These are phyloP conservation scores for Metalampra italica DNA, from an alignment of 2,888 invertebrate genomes.

Conservation along the genomic window DNA sequence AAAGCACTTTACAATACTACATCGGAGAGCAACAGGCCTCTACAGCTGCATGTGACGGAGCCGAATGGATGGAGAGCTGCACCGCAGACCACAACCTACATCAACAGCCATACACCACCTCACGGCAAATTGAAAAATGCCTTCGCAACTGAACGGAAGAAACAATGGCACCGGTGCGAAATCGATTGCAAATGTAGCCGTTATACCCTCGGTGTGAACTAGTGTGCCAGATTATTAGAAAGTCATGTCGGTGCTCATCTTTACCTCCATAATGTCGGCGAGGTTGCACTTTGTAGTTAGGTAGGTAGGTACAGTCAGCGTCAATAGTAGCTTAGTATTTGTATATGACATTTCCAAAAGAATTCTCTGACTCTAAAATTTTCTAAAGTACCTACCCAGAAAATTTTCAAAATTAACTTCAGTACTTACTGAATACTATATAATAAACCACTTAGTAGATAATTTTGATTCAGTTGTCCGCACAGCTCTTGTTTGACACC, in stretches of 20 bases:
- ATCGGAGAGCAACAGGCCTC: neutral
- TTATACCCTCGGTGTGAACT: constrained; percentile 32
- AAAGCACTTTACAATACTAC: constrained; percentile 11
- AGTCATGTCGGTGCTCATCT: constrained; percentile 23
- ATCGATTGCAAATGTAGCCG: constrained; percentile 58
- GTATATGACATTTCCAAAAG: too few relatives aligned
- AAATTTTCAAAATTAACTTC: too few relatives aligned
- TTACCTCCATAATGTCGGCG: neutral
- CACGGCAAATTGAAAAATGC: constrained; percentile 48
- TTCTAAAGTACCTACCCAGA: too few relatives aligned
- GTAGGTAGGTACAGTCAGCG: too few relatives aligned
- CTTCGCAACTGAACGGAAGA: constrained; percentile 47
- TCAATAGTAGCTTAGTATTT: too few relatives aligned
- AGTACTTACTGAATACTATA: too few relatives aligned
- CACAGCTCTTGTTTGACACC: too few relatives aligned
- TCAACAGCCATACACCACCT: constrained; percentile 37
- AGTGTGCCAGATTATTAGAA: constrained; percentile 31
- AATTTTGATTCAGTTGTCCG: too few relatives aligned
- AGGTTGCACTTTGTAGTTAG: neutral
- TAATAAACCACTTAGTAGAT: too few relatives aligned
- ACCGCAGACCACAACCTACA: constrained; percentile 58
- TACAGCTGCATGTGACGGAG: neutral
- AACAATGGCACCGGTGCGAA: constrained; percentile 58
- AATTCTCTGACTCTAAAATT: too few relatives aligned
- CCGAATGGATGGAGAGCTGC: neutral